Conservation (phyloP, 2,888 invertebrate species). For the Ennomos quercinarius region DNA sequence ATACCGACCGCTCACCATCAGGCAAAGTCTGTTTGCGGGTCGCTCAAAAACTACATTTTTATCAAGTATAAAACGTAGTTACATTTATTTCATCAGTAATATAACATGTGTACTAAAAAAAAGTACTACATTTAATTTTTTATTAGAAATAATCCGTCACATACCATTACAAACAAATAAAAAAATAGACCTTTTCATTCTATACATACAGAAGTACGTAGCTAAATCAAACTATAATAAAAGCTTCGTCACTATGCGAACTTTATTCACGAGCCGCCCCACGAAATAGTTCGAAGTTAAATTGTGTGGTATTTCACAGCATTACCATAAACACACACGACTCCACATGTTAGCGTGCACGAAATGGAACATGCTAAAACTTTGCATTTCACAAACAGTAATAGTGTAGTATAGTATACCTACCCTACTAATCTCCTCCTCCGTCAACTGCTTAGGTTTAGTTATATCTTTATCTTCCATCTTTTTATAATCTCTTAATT, state of each 20-base stretch:
- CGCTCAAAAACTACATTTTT: too few relatives aligned
- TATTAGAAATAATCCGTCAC: too few relatives aligned
- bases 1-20: too few relatives aligned
- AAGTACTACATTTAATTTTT: too few relatives aligned
- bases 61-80: too few relatives aligned
- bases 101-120: too few relatives aligned
- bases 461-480: conserved; percentile 63
- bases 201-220: background rate
- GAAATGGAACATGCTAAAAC: conserved; percentile 19
- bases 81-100: too few relatives aligned
- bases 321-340: conserved; percentile 29
- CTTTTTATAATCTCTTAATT: conserved; percentile 13
- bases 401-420: too few relatives aligned
- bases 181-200: background rate
- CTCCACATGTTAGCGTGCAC: conserved; percentile 23
- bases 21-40: too few relatives aligned
- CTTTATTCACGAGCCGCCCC: conserved; percentile 9
- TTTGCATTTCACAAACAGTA: conserved; percentile 17
- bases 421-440: conserved; percentile 78
- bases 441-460: conserved; percentile 69
- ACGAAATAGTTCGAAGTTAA: conserved; percentile 11
- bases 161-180: too few relatives aligned
- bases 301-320: conserved; percentile 26
- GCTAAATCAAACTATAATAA: conserved; percentile 4
- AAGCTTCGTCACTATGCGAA: conserved; percentile 2